Base-by-base conservation (phyloP, 1,140 invertebrate species). In the Papilio polyxenes region DNA sequence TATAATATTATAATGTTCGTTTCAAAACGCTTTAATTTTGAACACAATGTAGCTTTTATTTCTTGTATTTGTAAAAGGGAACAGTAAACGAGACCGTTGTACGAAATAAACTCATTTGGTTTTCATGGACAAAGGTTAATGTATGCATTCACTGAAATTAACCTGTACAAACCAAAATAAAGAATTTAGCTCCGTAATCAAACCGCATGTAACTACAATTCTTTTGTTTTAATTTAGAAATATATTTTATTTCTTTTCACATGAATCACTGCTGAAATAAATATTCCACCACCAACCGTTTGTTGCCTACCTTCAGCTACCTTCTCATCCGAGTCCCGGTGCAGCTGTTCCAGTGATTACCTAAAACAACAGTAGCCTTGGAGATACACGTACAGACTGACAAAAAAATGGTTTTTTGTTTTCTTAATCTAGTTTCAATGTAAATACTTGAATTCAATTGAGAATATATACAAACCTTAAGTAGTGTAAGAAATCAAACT, bases 51-150 rank as follows among this genome's bases (percentile, higher is more conserved):
- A 37, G 31, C 31, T 37, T 69, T 69, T 65, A 69, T 69, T 40
- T 69, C 65, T 69, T 69, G 10, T 37, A 37, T 69, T 69, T 65
- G 62, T 59, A 65, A 23, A 65, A 69, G 65, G 37, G 65, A 69
- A 69, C 65, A 69, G 37, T 37, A 69, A 69, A 37, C 65, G 65
- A 13, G 65, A 37, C 23, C 31, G 65, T 31, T 69, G 65, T 69
- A 40, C 65, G 65, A 69, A 69, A 69, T 37, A 69, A 69, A 69
- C 65, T 69, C 65, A 69, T 69, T 69, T 15, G 65, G 65, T 69
- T 69, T 69, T 69, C 65, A 69, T n/a, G 23, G 65, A 69, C 65
- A 69, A 69, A 69, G 65, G 65, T 69, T 37, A 69, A 69, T 69
- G 65, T 69, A 37, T 69, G 23, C 65, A 69, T 69, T 69, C 10